Evolutionary conservation across 2,888 invertebrate genomes (phyloP).

Genomic region (Synergus japonicus): DNA sequence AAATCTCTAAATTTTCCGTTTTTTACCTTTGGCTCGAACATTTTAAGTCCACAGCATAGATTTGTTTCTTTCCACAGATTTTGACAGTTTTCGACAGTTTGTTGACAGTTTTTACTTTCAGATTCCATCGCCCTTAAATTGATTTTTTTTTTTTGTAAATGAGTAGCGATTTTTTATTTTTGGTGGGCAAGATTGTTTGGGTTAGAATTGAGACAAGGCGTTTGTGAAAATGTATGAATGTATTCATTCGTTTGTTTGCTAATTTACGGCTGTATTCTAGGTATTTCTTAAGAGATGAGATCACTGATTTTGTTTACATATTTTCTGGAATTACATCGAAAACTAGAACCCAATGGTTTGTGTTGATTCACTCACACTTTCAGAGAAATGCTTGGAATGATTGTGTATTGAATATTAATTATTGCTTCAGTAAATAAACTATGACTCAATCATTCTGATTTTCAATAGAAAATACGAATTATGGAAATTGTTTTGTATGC

Average conservation of each 20-base stretch:
- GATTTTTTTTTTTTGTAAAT: too few relatives aligned
- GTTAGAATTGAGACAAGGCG: too few relatives aligned
- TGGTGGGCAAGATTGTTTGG: too few relatives aligned
- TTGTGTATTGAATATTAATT: constrained; percentile 16
- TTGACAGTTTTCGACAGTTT: too few relatives aligned
- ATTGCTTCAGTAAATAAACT: not conserved
- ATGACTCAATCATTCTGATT: constrained; percentile 5
- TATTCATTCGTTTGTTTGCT: constrained; percentile 3
- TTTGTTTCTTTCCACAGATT: too few relatives aligned
- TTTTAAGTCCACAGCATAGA: too few relatives aligned
- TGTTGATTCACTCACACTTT: constrained; percentile 12
- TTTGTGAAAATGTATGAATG: constrained; percentile 7
- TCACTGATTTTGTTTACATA: constrained; percentile 22
- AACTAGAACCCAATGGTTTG: constrained; percentile 15
- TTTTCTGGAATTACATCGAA: constrained; percentile 36
- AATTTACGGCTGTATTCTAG: constrained; percentile 22
- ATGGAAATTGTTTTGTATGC: too few relatives aligned
- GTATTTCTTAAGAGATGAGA: constrained; percentile 22
- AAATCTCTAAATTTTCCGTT: too few relatives aligned
- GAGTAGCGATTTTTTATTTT: too few relatives aligned
- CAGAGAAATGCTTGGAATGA: not conserved
- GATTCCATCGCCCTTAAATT: too few relatives aligned
- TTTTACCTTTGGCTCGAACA: too few relatives aligned
- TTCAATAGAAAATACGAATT: not conserved
- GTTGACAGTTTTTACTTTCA: too few relatives aligned